Base-by-base conservation (phyloP, 2,113 vertebrate genomes). In the Psittacula cyanocephala region DNA sequence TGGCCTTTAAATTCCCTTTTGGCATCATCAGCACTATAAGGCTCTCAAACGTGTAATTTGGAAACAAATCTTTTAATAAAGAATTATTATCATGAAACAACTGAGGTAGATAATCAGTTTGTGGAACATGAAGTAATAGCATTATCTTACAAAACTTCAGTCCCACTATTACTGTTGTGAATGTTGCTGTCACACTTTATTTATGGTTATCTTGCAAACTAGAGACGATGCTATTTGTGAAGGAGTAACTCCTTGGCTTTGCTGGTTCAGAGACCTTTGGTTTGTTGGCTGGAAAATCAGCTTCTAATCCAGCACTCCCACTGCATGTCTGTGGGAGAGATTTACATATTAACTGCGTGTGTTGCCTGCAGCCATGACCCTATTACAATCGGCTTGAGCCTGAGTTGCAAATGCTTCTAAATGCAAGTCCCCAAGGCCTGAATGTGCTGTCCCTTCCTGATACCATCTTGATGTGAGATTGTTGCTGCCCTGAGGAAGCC, bases 31-130 rank as follows among this genome's bases (percentile, higher is more conserved):
- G 47, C 65, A 20, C 62, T 13, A 3, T 33, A 37, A 78, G 47
- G 31, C 24, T 83, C 72, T 68, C 80, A 22, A 35, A 93, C 52
- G 44, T 17, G 41, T 12, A 23, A 81, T 88, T 81, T 88, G 60
- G 50, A 91, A 79, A 49, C 55, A 55, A 53, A 91, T 85, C 29
- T 94, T 96, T 91, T 91, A 93, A 89, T 88, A 92, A 89, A 79
- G 74, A 93, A 72, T 86, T 76, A 91, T 76, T 72, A 65, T 69
- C 44, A 46, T 57, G 49, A 76, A 89, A 33, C 41, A 85, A 46
- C 62, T 23, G 57, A 88, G 78, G 83, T 90, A 88, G 81, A 83
- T 91, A 78, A 88, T 93, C 88, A 81, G 69, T 69, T 86, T 91
- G 63, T 88, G 35, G 46, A 76, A 86, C 60, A 53, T 20, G 28